Conservation (phyloP, 2,888 invertebrate species). For the Leptarthrus brevirostris region DNA sequence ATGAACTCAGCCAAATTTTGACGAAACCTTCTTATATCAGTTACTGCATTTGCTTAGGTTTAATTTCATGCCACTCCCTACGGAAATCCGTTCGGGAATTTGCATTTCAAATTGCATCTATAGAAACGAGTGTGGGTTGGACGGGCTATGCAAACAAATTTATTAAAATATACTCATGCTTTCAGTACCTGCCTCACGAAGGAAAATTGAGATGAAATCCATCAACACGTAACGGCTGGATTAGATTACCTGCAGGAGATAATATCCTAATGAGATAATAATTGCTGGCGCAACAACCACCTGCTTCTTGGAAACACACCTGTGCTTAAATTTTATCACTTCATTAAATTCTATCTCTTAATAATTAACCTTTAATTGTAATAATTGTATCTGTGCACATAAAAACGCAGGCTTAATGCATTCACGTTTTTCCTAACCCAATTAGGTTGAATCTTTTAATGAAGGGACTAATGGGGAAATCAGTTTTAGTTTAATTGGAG, state of each 20-base stretch:
- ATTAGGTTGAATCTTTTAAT: no score
- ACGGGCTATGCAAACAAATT: slow-evolving; percentile 6
- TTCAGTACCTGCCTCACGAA: neutral
- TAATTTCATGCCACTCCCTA: slow-evolving; percentile 9
- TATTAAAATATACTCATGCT: neutral
- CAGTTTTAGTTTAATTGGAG: no score
- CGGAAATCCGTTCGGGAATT: slow-evolving; percentile 29
- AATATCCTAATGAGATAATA: slow-evolving; percentile 16
- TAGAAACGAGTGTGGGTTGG: slow-evolving; percentile 12
- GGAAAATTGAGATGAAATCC: slow-evolving; percentile 28
- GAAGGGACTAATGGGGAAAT: no score
- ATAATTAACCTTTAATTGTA: no score
- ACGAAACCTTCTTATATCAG: slow-evolving; percentile 4
- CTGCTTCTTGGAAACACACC: no score
- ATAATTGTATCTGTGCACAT: no score
- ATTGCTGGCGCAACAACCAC: no score
- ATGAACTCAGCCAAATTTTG: slow-evolving; percentile 7
- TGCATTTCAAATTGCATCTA: slow-evolving; percentile 33
- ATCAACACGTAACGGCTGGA: slow-evolving; percentile 20
- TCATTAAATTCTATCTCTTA: no score
- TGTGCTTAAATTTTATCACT: no score
- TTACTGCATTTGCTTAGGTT: slow-evolving; percentile 24
- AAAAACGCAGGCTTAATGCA: no score
- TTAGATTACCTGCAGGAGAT: neutral
- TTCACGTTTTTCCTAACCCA: no score